These are phyloP conservation scores for Diloba caeruleocephala DNA, from an alignment of 2,888 invertebrate genomes.

Conservation along the genomic window DNA sequence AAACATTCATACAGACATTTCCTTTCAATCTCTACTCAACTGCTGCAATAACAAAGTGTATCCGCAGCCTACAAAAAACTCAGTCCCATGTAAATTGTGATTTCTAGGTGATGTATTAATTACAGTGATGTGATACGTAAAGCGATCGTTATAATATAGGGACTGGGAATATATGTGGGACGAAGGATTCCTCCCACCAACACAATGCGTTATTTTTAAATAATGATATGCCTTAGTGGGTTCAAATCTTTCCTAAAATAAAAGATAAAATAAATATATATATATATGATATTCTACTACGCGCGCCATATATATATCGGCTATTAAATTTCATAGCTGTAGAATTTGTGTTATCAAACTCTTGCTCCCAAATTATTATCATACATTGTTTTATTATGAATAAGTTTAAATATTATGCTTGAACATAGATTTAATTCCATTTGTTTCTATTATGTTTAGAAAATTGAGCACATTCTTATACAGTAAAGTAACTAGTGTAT, in stretches of 20 bases:
- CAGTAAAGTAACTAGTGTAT: slow-evolving; percentile 64
- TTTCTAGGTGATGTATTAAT: slow-evolving; percentile 45
- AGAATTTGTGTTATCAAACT: slow-evolving; percentile 45
- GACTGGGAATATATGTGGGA: slow-evolving; percentile 20
- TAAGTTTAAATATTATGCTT: slow-evolving; percentile 49
- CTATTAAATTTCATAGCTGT: slow-evolving; percentile 22
- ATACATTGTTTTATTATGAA: slow-evolving; percentile 41
- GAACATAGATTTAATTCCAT: slow-evolving; percentile 35
- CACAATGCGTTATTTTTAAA: slow-evolving; percentile 19
- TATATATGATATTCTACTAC: slow-evolving; percentile 41
- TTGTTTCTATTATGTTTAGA: slow-evolving; percentile 51
- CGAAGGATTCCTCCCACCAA: slow-evolving; percentile 37
- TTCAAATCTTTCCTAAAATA: slow-evolving; percentile 20
- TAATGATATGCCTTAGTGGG: slow-evolving; percentile 25
- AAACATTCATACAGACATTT: not conserved
- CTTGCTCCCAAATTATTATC: slow-evolving; percentile 48
- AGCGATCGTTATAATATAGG: slow-evolving; percentile 19
- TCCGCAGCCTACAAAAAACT: slow-evolving; percentile 52
- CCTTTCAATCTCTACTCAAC: not conserved
- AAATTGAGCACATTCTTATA: slow-evolving; percentile 70
- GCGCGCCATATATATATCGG: slow-evolving; percentile 29
- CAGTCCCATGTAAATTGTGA: slow-evolving; percentile 62
- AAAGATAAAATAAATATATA: slow-evolving; percentile 29
- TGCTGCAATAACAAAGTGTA: slow-evolving; percentile 49
- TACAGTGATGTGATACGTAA: slow-evolving; percentile 44